phyloP scores from a whole-genome alignment of 2,113 vertebrate species.

The Mesitornis unicolor region DNA sequence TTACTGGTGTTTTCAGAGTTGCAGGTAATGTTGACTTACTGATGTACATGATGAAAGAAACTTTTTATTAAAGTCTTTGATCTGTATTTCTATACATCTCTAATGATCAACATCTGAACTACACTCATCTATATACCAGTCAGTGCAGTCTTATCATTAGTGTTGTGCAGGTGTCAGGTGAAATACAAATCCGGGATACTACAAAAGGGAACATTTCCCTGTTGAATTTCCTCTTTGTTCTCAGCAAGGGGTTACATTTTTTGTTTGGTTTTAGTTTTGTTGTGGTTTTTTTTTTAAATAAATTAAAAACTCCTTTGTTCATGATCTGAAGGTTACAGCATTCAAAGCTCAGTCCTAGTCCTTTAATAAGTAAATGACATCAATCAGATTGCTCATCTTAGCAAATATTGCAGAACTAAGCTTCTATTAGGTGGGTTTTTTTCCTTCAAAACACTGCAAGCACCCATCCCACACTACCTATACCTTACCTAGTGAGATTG shows the following conservation, averaged over 20 bases:
- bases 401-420: background rate
- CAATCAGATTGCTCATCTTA: background rate
- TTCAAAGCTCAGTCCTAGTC: background rate
- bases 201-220: background rate
- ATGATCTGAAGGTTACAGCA: background rate
- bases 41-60: background rate
- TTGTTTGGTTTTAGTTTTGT: too few species aligned
- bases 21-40: background rate
- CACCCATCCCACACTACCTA: background rate
- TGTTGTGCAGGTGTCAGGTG: background rate
- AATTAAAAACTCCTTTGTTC: background rate
- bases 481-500: background rate
- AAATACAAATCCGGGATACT: background rate
- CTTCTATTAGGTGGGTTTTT: too few species aligned
- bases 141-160: background rate
- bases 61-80: background rate
- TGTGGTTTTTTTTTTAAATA: background rate
- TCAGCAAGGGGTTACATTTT: accelerated
- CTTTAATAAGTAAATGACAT: background rate
- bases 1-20: background rate
- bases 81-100: background rate
- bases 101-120: background rate
- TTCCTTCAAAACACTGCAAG: background rate
- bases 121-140: background rate
- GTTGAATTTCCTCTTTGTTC: background rate